Percentiles rank a stretch among this genome's conserved stretches.
Conservation (phyloP, 1,140 invertebrate genomes). For the Schlechtendalia chinensis region DNA sequence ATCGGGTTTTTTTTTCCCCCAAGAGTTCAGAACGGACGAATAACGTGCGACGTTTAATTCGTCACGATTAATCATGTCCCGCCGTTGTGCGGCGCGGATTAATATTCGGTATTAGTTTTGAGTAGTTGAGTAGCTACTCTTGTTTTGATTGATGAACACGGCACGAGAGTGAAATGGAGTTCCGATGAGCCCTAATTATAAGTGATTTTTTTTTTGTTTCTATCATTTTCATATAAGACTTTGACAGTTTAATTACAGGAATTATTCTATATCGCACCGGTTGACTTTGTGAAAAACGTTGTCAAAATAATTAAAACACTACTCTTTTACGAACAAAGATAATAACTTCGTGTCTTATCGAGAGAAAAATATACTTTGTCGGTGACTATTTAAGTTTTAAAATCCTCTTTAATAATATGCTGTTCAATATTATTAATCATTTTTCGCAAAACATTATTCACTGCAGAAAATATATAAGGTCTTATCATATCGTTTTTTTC, state of each 20-base stretch:
- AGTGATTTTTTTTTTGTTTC: neutral
- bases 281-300: neutral
- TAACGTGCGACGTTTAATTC: too few relatives aligned
- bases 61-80: neutral
- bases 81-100: neutral
- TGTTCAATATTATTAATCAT: neutral
- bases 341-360: neutral
- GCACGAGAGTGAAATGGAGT: neutral
- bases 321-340: neutral
- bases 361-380: neutral
- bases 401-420: neutral
- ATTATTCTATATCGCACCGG: neutral
- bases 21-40: too few relatives aligned
- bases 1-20: too few relatives aligned
- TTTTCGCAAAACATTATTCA: neutral
- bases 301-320: slow-evolving; percentile 22
- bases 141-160: slow-evolving; percentile 8
- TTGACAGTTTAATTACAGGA: slow-evolving; percentile 33
- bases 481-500: neutral
- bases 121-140: neutral
- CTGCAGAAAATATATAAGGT: neutral
- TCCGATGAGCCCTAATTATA: neutral
- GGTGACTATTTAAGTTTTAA: slow-evolving; percentile 13
- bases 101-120: too few relatives aligned
- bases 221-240: neutral